These are phyloP conservation scores for Folsomia manolachei DNA, from an alignment of 2,888 invertebrate species.

Conservation along the genomic window DNA sequence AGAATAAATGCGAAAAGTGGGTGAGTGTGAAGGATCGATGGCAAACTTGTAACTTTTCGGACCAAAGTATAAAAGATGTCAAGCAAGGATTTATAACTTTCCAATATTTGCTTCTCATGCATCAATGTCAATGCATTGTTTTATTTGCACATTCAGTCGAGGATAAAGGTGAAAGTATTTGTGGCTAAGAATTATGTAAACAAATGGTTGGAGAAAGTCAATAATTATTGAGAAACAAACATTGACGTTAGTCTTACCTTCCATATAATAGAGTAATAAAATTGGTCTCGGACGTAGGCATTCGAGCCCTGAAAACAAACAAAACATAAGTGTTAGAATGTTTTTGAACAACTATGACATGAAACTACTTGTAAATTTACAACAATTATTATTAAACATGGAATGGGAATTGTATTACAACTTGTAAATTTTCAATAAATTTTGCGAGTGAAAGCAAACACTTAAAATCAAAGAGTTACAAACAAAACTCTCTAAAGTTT, in stretches of 20 bases:
- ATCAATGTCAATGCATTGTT: no score
- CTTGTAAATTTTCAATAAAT: not conserved
- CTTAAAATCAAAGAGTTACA: no score
- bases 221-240: slow-evolving; percentile 3
- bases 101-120: no score
- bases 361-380: no score
- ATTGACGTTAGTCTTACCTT: slow-evolving; percentile 60
- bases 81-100: slow-evolving; percentile 8
- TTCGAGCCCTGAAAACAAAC: slow-evolving; percentile 66
- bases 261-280: slow-evolving; percentile 77
- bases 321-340: no score
- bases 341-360: no score
- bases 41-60: not conserved
- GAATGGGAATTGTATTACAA: no score
- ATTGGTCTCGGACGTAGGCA: slow-evolving; percentile 76
- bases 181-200: no score
- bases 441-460: no score
- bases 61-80: not conserved
- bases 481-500: not conserved
- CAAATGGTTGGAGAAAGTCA: not conserved
- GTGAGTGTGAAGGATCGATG: not conserved
- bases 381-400: no score
- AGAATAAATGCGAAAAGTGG: not conserved
- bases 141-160: no score
- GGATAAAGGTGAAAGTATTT: no score